A percentile compares a stretch with the other conserved stretches of the same genome.
phyloP scores from a whole-genome alignment of 2,797 vertebrate genomes.

The Sebastes hubbsi region DNA sequence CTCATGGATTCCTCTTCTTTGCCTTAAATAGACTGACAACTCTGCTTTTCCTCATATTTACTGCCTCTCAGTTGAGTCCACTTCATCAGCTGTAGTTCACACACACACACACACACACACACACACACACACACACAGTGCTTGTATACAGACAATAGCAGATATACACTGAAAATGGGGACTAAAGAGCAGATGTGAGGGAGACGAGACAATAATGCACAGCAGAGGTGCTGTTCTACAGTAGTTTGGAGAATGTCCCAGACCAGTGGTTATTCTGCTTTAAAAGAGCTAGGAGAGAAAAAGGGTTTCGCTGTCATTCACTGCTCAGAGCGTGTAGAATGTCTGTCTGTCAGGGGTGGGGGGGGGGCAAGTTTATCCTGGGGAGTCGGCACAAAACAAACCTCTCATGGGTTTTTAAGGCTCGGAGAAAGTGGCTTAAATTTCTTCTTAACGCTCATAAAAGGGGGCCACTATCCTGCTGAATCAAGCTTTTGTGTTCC shows the following conservation, averaged over 20 bases:
- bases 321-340: slow-evolving; percentile 9
- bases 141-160: slow-evolving; percentile 50
- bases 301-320: slow-evolving; percentile 20
- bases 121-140: slow-evolving; percentile 14
- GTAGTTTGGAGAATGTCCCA: slow-evolving; percentile 67
- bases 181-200: slow-evolving; percentile 59
- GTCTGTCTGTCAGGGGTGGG: not conserved
- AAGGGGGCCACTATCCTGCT: not conserved
- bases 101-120: slow-evolving; percentile 7
- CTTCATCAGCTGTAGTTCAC: slow-evolving; percentile 22
- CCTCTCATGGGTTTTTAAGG: slow-evolving; percentile 5
- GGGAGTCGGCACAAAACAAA: not conserved
- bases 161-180: slow-evolving; percentile 48
- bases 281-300: slow-evolving; percentile 45
- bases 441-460: slow-evolving; percentile 11
- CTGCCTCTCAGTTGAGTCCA: slow-evolving; percentile 1
- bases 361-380: not conserved
- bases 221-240: slow-evolving; percentile 57
- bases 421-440: not conserved
- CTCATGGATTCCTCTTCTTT: not conserved
- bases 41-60: slow-evolving; percentile 1
- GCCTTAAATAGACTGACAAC: slow-evolving; percentile 16
- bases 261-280: slow-evolving; percentile 55
- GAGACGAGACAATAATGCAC: slow-evolving; percentile 56
- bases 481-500: not conserved